Percentiles rank a stretch among this genome's conserved stretches.
These are phyloP conservation scores for Rhinogobius similis DNA, from an alignment of 2,113 vertebrate genomes.

Conservation along the genomic window DNA sequence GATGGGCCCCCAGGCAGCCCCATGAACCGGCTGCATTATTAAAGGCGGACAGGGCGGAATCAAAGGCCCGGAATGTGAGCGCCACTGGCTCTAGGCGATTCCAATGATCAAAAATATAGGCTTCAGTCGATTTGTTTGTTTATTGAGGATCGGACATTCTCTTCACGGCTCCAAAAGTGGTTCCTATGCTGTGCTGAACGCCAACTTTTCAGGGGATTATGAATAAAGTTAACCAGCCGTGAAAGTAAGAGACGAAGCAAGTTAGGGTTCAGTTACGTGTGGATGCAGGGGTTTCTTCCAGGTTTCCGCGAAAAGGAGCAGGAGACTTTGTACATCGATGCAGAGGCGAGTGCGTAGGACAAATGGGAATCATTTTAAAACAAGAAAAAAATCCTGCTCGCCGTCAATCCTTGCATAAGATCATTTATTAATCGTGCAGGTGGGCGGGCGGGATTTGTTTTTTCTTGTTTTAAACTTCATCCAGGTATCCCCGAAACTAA, in stretches of 20 bases:
- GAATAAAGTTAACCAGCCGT: not conserved
- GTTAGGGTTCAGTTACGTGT: not conserved
- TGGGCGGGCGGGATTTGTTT: too few species aligned
- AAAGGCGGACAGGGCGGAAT: slow-evolving; percentile 67
- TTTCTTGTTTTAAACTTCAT: too few species aligned
- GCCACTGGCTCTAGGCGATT: slow-evolving; percentile 62
- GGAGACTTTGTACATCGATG: too few species aligned
- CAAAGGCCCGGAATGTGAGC: slow-evolving; percentile 63
- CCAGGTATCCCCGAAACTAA: too few species aligned
- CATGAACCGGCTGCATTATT: slow-evolving; percentile 73
- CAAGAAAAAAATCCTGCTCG: too few species aligned
- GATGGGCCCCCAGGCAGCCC: slow-evolving; percentile 47
- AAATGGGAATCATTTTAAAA: too few species aligned
- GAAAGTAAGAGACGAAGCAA: not conserved
- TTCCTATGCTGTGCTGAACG: not conserved
- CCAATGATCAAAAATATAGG: slow-evolving; percentile 50
- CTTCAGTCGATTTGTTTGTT: slow-evolving; percentile 58
- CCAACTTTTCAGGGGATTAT: not conserved
- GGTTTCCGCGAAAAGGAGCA: too few species aligned
- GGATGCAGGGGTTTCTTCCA: not conserved
- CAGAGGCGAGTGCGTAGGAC: too few species aligned
- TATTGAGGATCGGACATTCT: slow-evolving; percentile 22
- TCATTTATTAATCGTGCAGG: too few species aligned
- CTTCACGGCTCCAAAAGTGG: not conserved
- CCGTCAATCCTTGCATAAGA: too few species aligned